Base-by-base conservation (phyloP, 2,888 invertebrate species). In the Linnaemya vulpina region DNA sequence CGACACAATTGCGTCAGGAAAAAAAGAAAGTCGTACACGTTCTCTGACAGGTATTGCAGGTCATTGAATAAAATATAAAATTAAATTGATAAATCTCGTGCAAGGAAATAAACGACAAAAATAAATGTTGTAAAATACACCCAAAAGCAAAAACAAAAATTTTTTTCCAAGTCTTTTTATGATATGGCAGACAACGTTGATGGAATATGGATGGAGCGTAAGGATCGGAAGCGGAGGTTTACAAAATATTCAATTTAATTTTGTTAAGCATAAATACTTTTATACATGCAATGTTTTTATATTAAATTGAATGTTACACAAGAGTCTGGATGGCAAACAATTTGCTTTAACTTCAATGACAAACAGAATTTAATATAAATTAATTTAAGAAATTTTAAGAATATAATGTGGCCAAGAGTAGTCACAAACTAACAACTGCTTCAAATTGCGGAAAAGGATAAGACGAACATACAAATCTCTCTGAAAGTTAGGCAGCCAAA, bases 241-340 rank as follows among this genome's bases (percentile, higher is more conserved):
- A 20, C 11, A 58, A 58, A 30, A 58, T 30, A 58, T 86, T 77
- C 86, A 81, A 74, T 84, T 81, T 78, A 84, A 78, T 38, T 30
- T 30, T 30, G 30, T 30, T 30, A 30, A 30, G 30, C 2, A 30
- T 30, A 30, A 30, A 30, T 30, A 30, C 30, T 30, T 30, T 2
- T 30, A 30, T 30, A 30, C 30, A 30, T 30, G 30, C 30, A 30
- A 30, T 30, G 30, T 30, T 30, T 30, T 5, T 30, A 30, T 30
- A 5, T 30, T 30, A 30, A 30, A 30, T 30, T 30, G 5, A 3
- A 30, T 30, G 2, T 30, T 30, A 30, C 30, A 30, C 5, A 30
- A 30, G 30, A 30, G 30, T 30, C 30, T 30, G 30, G 30, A 30
- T 30, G 30, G 30, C 30, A 30, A 30, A 30, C 30, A 30, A 30